Conservation (phyloP, 1,140 invertebrate species). For the Meloidogyne floridensis region DNA sequence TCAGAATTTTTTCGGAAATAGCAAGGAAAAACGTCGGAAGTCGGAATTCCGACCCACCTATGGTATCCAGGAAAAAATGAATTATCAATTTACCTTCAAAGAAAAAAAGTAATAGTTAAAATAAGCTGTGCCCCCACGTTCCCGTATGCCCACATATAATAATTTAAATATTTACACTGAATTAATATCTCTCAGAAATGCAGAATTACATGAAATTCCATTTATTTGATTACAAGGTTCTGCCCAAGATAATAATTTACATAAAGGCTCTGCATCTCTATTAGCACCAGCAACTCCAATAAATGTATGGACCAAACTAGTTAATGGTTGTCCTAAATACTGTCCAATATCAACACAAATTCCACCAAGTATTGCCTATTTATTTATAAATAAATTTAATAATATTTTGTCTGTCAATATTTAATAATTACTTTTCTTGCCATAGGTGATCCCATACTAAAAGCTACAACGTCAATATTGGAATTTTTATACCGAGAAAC, state of each 20-base stretch:
- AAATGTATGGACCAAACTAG: slow-evolving; percentile 38
- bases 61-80: no score
- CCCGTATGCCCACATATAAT: no score
- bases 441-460: slow-evolving; percentile 39
- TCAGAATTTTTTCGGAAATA: no score
- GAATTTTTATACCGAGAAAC: slow-evolving; percentile 30
- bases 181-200: slow-evolving; percentile 37
- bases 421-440: slow-evolving; percentile 21
- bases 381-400: not conserved
- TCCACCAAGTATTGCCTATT: slow-evolving; percentile 39
- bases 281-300: slow-evolving; percentile 52
- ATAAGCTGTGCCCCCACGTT: no score
- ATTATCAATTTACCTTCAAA: accelerated
- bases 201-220: slow-evolving; percentile 36
- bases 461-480: slow-evolving; percentile 33
- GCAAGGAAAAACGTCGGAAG: no score
- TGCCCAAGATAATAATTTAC: slow-evolving; percentile 14
- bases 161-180: slow-evolving; percentile 9
- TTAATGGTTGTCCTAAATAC: slow-evolving; percentile 35
- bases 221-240: slow-evolving; percentile 31
- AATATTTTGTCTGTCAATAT: not conserved
- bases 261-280: slow-evolving; percentile 21
- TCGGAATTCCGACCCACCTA: no score
- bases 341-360: slow-evolving; percentile 40
- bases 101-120: no score